Evolutionary conservation across 2,797 vertebrate species (phyloP).

Genomic region (Mormyrus proboscirostris): DNA sequence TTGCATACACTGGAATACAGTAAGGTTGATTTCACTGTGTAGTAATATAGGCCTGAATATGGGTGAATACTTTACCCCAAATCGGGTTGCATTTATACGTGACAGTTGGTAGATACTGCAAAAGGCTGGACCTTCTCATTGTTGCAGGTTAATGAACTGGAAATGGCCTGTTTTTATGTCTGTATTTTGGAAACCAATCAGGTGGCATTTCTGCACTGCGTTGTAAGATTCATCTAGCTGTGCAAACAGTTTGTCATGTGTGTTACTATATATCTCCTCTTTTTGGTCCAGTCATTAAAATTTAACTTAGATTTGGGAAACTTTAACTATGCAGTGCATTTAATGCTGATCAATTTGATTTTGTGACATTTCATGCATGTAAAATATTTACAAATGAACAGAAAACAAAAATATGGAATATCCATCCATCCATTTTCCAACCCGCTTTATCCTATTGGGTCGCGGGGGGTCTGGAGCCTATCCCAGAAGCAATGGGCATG

Average conservation of each 20-base stretch:
- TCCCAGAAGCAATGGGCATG: too few species aligned
- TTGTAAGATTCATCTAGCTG: background rate
- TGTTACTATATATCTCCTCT: background rate
- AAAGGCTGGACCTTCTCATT: background rate
- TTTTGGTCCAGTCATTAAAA: background rate
- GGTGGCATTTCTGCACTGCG: background rate
- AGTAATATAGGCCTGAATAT: background rate
- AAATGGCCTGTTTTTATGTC: background rate
- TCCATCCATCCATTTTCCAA: background rate
- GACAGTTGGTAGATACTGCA: background rate
- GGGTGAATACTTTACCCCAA: background rate
- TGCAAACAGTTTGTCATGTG: background rate
- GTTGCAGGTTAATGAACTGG: background rate
- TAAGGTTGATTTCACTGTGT: background rate
- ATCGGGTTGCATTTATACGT: background rate
- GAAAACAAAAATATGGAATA: background rate
- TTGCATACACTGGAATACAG: background rate
- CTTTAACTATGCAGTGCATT: background rate
- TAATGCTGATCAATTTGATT: background rate
- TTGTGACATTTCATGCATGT: background rate
- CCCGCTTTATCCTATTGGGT: too few species aligned
- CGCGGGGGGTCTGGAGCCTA: too few species aligned
- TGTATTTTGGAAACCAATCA: background rate
- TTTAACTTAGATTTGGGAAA: background rate
- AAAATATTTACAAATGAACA: background rate